These are phyloP conservation scores for Oligia strigilis DNA, from an alignment of 2,888 invertebrate genomes.

Conservation along the genomic window DNA sequence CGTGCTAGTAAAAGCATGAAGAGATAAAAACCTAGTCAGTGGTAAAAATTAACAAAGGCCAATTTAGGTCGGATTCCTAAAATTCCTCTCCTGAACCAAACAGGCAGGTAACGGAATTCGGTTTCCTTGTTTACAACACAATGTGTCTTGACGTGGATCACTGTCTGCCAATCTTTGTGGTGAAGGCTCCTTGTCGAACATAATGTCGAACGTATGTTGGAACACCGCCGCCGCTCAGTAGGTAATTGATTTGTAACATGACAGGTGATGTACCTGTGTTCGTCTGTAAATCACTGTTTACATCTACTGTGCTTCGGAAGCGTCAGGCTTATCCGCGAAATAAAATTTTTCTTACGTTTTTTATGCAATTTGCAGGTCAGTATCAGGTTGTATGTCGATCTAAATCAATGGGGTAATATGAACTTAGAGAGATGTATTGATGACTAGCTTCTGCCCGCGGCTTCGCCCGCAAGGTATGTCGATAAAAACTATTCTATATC, in stretches of 20 bases:
- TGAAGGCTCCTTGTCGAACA: conserved; percentile 27
- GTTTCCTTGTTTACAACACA: conserved; percentile 8
- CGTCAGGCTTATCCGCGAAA: no score
- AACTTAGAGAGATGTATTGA: no score
- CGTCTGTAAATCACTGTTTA: not conserved
- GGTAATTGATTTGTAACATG: conserved; percentile 48
- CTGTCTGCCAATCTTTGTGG: conserved; percentile 13
- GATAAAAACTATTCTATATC: no score
- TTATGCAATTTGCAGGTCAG: no score
- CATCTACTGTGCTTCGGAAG: not conserved
- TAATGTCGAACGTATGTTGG: conserved; percentile 5
- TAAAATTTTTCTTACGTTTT: no score
- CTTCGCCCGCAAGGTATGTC: no score
- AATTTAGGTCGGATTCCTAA: not conserved
- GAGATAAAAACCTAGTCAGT: no score
- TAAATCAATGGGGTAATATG: no score
- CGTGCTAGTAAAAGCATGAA: no score
- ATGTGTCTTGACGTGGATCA: conserved; percentile 32
- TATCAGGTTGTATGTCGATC: no score
- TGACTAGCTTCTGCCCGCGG: no score
- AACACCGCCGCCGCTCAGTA: conserved; percentile 13
- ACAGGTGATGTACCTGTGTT: conserved; percentile 30
- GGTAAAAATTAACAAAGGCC: no score
- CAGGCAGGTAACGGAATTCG: not conserved
- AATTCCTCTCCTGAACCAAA: not conserved